A percentile compares a stretch with the other conserved stretches of the same genome.
phyloP scores from a whole-genome alignment of 2,797 vertebrate species.

The Ptychadena robeensis region DNA sequence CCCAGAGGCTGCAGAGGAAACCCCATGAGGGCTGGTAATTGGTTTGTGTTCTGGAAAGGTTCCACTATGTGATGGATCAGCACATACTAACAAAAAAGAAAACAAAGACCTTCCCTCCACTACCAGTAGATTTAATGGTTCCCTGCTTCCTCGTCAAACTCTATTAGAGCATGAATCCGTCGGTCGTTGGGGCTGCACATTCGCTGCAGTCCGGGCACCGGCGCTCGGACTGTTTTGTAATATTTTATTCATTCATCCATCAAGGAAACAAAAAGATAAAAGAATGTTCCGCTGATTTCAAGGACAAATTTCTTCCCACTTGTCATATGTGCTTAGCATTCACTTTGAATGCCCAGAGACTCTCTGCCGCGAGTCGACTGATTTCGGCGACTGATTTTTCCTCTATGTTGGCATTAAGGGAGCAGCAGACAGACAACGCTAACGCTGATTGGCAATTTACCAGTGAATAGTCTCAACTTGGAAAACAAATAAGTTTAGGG shows the following conservation, averaged over 20 bases:
- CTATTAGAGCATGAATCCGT: not conserved
- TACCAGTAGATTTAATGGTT: constrained; percentile 28
- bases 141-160: constrained; percentile 4
- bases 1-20: not conserved
- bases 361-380: not conserved
- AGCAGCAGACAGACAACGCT: not conserved
- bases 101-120: not conserved
- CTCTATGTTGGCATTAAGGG: constrained; percentile 11
- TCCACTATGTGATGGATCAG: not conserved
- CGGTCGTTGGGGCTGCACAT: constrained; percentile 64
- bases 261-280: constrained; percentile 64
- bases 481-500: constrained; percentile 4
- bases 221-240: constrained; percentile 71
- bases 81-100: not conserved
- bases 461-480: not conserved
- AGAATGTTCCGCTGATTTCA: constrained; percentile 59
- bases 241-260: constrained; percentile 69
- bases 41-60: not conserved
- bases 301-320: constrained; percentile 36
- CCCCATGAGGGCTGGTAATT: not conserved
- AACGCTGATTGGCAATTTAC: constrained; percentile 24
- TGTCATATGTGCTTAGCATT: constrained; percentile 44
- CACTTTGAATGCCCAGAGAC: constrained; percentile 4
- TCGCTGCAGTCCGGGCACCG: constrained; percentile 66
- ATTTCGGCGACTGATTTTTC: constrained; percentile 4